Evolutionary conservation across 2,797 vertebrate genomes (phyloP), one percentile per base, ranked within the genome.

Genomic region (Trachurus trachurus): DNA sequence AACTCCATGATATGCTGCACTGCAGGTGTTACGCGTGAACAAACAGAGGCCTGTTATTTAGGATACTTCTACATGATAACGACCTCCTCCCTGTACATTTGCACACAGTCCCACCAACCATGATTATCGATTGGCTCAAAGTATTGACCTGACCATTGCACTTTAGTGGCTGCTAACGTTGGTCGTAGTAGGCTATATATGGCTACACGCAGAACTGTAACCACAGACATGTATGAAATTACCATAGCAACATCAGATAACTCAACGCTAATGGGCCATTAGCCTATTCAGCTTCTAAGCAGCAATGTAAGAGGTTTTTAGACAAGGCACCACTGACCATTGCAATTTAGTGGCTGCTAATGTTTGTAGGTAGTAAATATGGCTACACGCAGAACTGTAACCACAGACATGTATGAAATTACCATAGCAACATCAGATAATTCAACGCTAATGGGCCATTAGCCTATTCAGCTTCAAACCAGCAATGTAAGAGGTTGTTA

Each of bases 281-380:
- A 45, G 9, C 16, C 11, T 45, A 37, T 64, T 21, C 53, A 47
- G 60, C 21, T 39, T 59, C 5, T 26, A 37, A 60, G 29, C 21
- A 60, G 19, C 15, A 45, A 22, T 59, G 26, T 22, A 19, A 17
- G 31, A 52, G 53, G 16, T 7, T 50, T 42, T 34, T 21, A 42
- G 37, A 44, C 2, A 2, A 44, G 42, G 19, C 19, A 16, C 12
- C 12, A 2, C 34, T 26, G 16, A 21, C 6, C 4, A 1, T 26
- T 61, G 54, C 26, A 57, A 66, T 70, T 63, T 19, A 40, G 19
- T 34, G 26, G n/a, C 39, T 6, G 54, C 39, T 29, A n/a, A 66
- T 15, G 37, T 39, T 2, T 42, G 47, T 39, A n/a, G 1, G 9
- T 3, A 26, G 26, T 57, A 50, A 50, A 70, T 29, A 42, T 49